Base-by-base conservation (phyloP, 92 coral and sea anemone species). In the Pocillopora meandrina region DNA sequence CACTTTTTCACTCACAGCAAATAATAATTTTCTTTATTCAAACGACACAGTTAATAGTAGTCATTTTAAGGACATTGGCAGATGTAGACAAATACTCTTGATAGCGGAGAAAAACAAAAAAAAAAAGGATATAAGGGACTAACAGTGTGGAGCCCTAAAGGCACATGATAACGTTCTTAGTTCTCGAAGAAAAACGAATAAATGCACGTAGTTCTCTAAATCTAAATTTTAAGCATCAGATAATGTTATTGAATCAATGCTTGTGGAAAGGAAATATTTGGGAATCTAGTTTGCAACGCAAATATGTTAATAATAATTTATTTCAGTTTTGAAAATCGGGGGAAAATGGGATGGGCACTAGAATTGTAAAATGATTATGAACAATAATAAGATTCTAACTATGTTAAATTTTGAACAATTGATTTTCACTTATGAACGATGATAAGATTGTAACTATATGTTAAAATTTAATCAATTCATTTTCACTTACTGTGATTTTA, bases 181-280 rank as follows among this genome's bases (percentile, higher is more conserved):
- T 42, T 67, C 23, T 67, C 16, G 8, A 59, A 59, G 6, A 23
- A 67, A 12, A 11, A 7, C 10, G 49, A 2, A 12, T 21, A 67
- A 66, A 67, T 23, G 14, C 49, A 67, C 72, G 36, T 67, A 42
- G 42, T 18, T 31, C 47, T 9, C 16, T 34, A 67, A 67, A 36
- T 9, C 31, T 60, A 17, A 36, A 55, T 65, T 77, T 52, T 26
- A 10, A 60, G 71, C 61, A 26, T 77, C 70, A 56, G 47, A 16
- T 66, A 56, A 66, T 61, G 68, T 63, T 65, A 84, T 84, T 66
- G 83, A 76, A 58, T 67, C 74, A 77, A 36, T 72, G 82, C 67
- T 31, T 71, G 52, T 71, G 33, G 17, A 70, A 2, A 31, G 31
- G n/a, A 58, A 20, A 47, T 65, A 47, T 47, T 79, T 74, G 75